phyloP scores from a whole-genome alignment of 2,888 invertebrate species.

The Orthosia gothica region DNA sequence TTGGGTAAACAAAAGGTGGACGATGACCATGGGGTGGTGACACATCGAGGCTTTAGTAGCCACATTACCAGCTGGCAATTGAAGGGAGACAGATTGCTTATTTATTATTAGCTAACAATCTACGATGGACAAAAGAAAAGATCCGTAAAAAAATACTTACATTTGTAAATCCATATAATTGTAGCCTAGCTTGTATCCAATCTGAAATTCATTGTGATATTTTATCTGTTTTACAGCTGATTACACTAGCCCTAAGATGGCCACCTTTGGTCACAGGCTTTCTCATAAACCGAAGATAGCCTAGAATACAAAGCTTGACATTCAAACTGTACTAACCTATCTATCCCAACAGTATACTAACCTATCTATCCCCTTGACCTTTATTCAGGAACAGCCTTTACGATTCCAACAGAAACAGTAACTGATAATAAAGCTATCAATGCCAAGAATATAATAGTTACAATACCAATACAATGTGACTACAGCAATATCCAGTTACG shows the following conservation, averaged over 20 bases:
- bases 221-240: too few relatives aligned
- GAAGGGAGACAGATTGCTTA: constrained; percentile 17
- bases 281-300: neutral
- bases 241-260: too few relatives aligned
- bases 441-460: constrained; percentile 2
- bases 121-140: too few relatives aligned
- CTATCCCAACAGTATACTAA: neutral
- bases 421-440: neutral
- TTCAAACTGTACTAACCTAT: too few relatives aligned
- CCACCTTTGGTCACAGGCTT: neutral
- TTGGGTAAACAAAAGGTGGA: constrained; percentile 71
- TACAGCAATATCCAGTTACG: constrained; percentile 21
- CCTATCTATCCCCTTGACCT: neutral
- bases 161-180: too few relatives aligned
- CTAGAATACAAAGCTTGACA: too few relatives aligned
- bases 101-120: constrained; percentile 4
- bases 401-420: neutral
- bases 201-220: too few relatives aligned
- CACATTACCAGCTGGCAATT: constrained; percentile 17
- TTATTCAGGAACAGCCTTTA: neutral
- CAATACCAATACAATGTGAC: neutral
- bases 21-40: constrained; percentile 66
- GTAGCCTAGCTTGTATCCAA: too few relatives aligned
- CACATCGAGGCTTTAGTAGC: constrained; percentile 37
- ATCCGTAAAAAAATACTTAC: too few relatives aligned